These are phyloP conservation scores for Casuarius casuarius DNA, from an alignment of 2,113 vertebrate genomes.

Conservation along the genomic window DNA sequence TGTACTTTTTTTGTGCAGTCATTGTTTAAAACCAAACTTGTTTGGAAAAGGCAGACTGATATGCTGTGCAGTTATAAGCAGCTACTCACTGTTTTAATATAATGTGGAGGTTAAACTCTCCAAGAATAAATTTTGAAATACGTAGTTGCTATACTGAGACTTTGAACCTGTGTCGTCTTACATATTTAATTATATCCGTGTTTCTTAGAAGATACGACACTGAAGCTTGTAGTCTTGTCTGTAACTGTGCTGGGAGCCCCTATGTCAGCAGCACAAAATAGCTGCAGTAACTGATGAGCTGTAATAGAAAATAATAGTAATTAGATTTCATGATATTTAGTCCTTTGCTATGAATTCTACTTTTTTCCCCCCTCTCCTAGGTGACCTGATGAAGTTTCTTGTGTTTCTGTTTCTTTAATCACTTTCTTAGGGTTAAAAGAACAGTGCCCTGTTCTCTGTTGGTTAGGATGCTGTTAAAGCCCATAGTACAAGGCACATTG, in stretches of 20 bases:
- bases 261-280: too few relatives aligned
- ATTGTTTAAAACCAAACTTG: background rate
- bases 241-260: background rate
- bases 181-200: background rate
- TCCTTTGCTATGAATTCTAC: background rate
- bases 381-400: background rate
- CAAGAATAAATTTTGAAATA: background rate
- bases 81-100: background rate
- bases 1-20: background rate
- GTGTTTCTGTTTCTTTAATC: background rate
- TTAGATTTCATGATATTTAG: background rate
- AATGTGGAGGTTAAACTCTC: background rate
- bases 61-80: background rate
- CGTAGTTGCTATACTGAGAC: background rate
- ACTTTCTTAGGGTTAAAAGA: too few relatives aligned
- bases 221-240: background rate
- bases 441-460: background rate
- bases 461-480: background rate
- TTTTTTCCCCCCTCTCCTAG: background rate
- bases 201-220: background rate
- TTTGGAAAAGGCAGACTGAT: background rate
- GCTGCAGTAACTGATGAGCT: too few relatives aligned
- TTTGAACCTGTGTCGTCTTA: background rate
- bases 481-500: background rate
- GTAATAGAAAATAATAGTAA: background rate